phyloP scores from a whole-genome alignment of 2,888 invertebrate genomes.

The Erebia palarica region DNA sequence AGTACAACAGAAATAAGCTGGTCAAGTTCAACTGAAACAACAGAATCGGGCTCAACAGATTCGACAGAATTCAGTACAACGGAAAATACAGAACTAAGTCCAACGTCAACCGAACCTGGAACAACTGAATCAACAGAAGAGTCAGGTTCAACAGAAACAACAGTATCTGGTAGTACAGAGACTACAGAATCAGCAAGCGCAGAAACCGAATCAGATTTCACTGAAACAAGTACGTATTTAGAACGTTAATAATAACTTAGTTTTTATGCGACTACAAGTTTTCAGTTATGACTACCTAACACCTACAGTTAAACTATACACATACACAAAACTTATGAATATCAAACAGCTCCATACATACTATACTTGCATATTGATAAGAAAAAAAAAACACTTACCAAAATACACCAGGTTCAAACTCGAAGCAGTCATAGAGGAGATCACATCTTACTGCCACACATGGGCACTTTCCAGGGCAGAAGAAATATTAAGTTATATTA shows the following conservation, averaged over 20 bases:
- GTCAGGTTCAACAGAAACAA: constrained; percentile 19
- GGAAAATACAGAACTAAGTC: constrained; percentile 11
- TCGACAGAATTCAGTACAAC: not conserved
- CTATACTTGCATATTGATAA: too few species aligned
- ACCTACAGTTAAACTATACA: too few species aligned
- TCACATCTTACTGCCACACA: too few species aligned
- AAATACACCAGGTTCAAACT: too few species aligned
- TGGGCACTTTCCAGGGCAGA: too few species aligned
- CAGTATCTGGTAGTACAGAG: constrained; percentile 26
- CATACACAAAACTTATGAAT: too few species aligned
- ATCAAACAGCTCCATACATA: too few species aligned
- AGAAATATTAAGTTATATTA: too few species aligned
- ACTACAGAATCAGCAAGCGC: constrained; percentile 26
- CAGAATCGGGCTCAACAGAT: constrained; percentile 3
- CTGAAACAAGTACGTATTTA: constrained; percentile 35
- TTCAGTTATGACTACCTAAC: too few species aligned
- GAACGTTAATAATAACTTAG: not conserved
- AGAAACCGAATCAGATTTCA: constrained; percentile 23
- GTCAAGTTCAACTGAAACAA: constrained; percentile 5
- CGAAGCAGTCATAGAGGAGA: too few species aligned
- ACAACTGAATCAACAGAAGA: constrained; percentile 20
- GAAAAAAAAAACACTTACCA: too few species aligned
- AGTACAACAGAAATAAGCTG: constrained; percentile 13
- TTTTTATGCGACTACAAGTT: too few species aligned
- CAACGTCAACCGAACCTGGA: constrained; percentile 27